Evolutionary conservation across 2,888 invertebrate species (phyloP).

Genomic region (Sarcophaga caerulescens): DNA sequence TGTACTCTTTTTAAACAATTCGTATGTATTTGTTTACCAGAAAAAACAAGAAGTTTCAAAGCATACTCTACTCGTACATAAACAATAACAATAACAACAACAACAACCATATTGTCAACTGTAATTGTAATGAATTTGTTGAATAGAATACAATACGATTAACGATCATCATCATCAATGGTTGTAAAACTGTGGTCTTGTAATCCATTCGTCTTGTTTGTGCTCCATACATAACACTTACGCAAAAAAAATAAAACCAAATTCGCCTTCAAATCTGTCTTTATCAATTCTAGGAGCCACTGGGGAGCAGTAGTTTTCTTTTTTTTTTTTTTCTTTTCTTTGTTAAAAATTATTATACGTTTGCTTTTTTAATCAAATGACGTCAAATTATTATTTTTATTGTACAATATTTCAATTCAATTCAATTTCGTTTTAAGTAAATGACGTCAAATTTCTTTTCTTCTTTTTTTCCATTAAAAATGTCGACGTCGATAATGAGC

Average conservation of each 20-base stretch:
- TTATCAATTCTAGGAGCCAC: constrained; percentile 53
- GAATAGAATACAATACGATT: too few relatives aligned
- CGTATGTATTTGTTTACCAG: background rate
- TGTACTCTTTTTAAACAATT: background rate
- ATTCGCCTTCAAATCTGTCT: constrained; percentile 18
- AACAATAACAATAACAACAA: too few relatives aligned
- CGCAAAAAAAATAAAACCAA: background rate
- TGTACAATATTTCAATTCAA: background rate
- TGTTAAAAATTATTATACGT: constrained; percentile 14
- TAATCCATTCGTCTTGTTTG: background rate
- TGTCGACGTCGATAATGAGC: background rate
- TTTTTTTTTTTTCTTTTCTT: background rate
- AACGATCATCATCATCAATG: too few relatives aligned
- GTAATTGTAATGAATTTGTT: background rate
- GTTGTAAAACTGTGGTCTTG: too few relatives aligned
- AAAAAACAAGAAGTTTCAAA: too few relatives aligned
- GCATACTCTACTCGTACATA: too few relatives aligned
- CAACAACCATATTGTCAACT: too few relatives aligned
- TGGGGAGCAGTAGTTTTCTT: constrained; percentile 30
- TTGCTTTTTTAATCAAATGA: constrained; percentile 59
- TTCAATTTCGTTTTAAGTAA: constrained; percentile 25
- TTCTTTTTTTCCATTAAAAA: background rate
- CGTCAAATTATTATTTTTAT: constrained; percentile 42
- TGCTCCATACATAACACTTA: background rate
- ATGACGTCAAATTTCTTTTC: constrained; percentile 53